Percentiles rank a stretch among this genome's conserved stretches.
phyloP scores from a whole-genome alignment of 2,113 vertebrate species.

The Apodemus sylvaticus region DNA sequence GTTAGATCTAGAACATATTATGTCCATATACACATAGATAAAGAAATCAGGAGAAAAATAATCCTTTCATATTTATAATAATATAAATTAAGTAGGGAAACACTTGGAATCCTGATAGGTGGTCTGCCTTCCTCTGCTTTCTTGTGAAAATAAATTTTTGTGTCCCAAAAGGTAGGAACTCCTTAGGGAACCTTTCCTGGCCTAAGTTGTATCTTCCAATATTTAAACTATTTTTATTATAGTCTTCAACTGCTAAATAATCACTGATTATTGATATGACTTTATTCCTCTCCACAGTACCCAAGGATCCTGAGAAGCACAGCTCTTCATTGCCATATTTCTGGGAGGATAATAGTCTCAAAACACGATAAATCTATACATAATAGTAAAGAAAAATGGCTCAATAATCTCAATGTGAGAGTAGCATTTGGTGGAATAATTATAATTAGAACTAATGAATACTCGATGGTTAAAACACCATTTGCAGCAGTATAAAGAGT shows the following conservation, averaged over 20 bases:
- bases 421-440: not conserved
- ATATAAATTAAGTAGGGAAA: conserved; percentile 4
- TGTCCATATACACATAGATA: not conserved
- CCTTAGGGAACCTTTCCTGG: not conserved
- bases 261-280: not conserved
- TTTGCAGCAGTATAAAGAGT: not conserved
- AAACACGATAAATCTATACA: not conserved
- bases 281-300: conserved; percentile 26
- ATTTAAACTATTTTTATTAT: not conserved
- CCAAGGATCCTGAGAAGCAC: conserved; percentile 12
- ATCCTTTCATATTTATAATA: not conserved
- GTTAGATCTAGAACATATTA: not conserved
- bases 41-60: not conserved
- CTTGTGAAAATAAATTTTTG: conserved; percentile 28
- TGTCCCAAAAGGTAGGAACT: not conserved
- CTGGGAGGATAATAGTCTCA: not conserved
- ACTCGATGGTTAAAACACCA: not conserved
- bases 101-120: not conserved
- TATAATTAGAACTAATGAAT: not conserved
- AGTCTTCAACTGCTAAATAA: not conserved
- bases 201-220: conserved; percentile 10
- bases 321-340: not conserved
- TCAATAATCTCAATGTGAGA: not conserved
- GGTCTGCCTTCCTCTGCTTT: not conserved
- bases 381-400: not conserved